Conservation (phyloP, 2,113 vertebrate species). For the Melanerpes aurifrons region DNA sequence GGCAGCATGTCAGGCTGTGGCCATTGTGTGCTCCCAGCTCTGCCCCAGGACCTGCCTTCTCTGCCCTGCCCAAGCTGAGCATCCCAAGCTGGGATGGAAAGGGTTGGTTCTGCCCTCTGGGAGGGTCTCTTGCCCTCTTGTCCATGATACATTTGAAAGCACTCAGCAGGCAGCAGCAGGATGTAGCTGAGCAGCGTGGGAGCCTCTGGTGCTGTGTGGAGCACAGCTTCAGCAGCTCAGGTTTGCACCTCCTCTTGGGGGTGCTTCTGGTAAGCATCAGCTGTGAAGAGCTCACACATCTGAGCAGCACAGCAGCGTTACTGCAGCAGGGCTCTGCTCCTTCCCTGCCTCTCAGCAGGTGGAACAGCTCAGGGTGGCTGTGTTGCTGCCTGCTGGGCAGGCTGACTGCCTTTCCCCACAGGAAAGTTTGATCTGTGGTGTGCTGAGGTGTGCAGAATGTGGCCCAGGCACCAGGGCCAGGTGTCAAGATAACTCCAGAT, state of each 20-base stretch:
- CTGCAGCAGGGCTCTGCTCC: neutral
- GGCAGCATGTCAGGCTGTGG: accelerated
- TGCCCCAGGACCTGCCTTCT: neutral
- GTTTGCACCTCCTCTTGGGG: neutral
- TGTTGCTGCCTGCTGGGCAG: neutral
- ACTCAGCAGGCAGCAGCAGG: neutral
- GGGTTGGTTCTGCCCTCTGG: neutral
- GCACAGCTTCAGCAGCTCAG: accelerated
- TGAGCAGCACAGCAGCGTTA: neutral
- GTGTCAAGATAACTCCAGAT: neutral
- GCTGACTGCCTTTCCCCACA: neutral
- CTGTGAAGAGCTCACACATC: neutral
- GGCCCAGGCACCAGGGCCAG: neutral
- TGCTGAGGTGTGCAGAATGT: neutral
- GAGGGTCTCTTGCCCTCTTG: neutral
- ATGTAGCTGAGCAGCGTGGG: neutral
- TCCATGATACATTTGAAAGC: accelerated
- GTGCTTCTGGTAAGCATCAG: accelerated
- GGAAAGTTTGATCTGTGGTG: neutral
- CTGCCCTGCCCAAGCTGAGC: neutral
- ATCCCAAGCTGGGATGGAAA: accelerated
- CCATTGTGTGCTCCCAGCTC: accelerated
- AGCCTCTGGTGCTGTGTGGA: neutral
- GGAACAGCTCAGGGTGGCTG: no score
- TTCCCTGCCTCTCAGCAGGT: neutral